Conservation (phyloP, 2,888 invertebrate species). For the Drosophila atripex region DNA sequence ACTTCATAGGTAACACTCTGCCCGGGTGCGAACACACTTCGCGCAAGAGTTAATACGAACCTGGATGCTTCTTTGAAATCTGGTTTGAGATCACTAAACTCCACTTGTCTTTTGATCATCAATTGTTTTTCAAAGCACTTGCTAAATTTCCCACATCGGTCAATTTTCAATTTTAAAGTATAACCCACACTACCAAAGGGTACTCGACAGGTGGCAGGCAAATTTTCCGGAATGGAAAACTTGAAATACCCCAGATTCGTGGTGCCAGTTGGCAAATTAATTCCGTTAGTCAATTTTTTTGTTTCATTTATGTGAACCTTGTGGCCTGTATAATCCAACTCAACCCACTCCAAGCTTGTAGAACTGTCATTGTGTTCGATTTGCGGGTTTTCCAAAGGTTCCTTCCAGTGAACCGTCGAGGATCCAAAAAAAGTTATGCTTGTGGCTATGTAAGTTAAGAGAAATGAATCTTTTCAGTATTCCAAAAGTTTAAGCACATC, state of each 20-base stretch:
- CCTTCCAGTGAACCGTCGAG: conserved; percentile 59
- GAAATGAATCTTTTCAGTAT: background rate
- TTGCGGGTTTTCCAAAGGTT: conserved; percentile 29
- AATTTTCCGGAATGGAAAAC: conserved; percentile 52
- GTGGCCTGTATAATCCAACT: conserved; percentile 37
- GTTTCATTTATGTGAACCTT: conserved; percentile 47
- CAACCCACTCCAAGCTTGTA: conserved; percentile 17
- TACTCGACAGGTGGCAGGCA: conserved; percentile 59
- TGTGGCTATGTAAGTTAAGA: conserved; percentile 45
- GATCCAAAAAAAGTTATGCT: conserved; percentile 56
- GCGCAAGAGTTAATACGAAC: conserved; percentile 44
- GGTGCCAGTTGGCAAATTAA: conserved; percentile 30
- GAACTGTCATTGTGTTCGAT: conserved; percentile 69
- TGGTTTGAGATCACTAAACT: conserved; percentile 50
- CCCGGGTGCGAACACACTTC: conserved; percentile 68
- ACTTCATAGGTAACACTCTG: conserved; percentile 57
- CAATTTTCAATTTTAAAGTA: conserved; percentile 47
- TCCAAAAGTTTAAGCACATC: background rate
- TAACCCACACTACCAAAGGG: conserved; percentile 57
- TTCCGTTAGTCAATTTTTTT: conserved; percentile 20
- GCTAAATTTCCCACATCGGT: conserved; percentile 51
- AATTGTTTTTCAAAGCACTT: conserved; percentile 62
- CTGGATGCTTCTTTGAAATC: background rate
- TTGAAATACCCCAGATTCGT: conserved; percentile 38
- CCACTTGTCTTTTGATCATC: conserved; percentile 53